These are phyloP conservation scores for Chelon labrosus DNA, from an alignment of 2,797 vertebrate species.

Conservation along the genomic window DNA sequence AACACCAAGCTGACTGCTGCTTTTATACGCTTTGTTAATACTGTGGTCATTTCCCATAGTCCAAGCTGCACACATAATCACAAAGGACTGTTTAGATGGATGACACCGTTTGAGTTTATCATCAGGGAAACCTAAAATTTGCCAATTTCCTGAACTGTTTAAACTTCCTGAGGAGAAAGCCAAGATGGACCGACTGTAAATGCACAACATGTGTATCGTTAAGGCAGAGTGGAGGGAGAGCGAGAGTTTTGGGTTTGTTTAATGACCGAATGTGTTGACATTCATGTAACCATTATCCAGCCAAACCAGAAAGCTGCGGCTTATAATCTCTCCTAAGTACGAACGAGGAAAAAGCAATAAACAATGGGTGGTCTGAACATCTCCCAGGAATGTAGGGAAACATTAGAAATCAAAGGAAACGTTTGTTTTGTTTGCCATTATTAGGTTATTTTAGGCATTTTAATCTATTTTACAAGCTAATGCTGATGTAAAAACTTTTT, in stretches of 20 bases:
- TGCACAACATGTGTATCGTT: constrained; percentile 49
- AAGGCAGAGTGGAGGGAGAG: constrained; percentile 9
- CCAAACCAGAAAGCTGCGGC: constrained; percentile 33
- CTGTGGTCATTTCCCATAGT: constrained; percentile 19
- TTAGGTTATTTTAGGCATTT: neutral
- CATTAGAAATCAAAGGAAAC: constrained; percentile 15
- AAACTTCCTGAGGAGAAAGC: constrained; percentile 23
- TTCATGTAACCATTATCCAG: constrained; percentile 52
- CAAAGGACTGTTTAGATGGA: neutral
- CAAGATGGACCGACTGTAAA: constrained; percentile 35
- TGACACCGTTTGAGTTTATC: constrained; percentile 7
- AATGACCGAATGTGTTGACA: constrained; percentile 52
- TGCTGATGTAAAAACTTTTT: neutral
- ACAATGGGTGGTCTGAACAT: constrained; percentile 43
- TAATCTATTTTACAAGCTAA: constrained; percentile 5
- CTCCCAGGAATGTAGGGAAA: constrained; percentile 15
- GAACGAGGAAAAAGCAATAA: neutral
- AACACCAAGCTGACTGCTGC: constrained; percentile 18
- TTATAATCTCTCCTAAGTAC: constrained; percentile 27
- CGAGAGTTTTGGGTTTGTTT: constrained; percentile 41
- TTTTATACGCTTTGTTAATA: constrained; percentile 40
- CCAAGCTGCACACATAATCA: constrained; percentile 16
- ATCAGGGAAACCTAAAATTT: neutral
- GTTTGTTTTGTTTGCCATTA: constrained; percentile 15
- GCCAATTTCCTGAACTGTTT: constrained; percentile 1